phyloP scores from a whole-genome alignment of 2,797 vertebrate genomes.

The Pseudomugil gertrudae region DNA sequence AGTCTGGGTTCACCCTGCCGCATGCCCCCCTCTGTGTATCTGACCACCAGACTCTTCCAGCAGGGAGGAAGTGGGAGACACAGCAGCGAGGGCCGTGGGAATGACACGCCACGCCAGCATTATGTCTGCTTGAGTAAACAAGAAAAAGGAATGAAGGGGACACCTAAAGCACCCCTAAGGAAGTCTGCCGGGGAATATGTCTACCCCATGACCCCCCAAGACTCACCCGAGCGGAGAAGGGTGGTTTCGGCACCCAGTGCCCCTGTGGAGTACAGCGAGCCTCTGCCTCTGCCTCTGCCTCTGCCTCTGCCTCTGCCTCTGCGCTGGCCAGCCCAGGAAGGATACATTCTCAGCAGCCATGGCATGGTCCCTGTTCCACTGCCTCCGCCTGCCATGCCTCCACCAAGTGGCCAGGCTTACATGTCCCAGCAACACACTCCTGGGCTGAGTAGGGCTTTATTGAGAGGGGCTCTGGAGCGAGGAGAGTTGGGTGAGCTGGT shows the following conservation, averaged over 20 bases:
- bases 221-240: constrained; percentile 90
- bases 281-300: constrained; percentile 81
- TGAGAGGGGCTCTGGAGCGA: constrained; percentile 78
- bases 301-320: constrained; percentile 83
- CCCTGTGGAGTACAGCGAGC: constrained; percentile 83
- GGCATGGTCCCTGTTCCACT: constrained; percentile 71
- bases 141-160: constrained; percentile 74
- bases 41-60: constrained; percentile 85
- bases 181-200: constrained; percentile 89
- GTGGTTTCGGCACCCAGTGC: constrained; percentile 92
- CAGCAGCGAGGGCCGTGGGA: constrained; percentile 68
- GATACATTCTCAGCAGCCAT: constrained; percentile 89
- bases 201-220: constrained; percentile 89
- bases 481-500: constrained; percentile 83
- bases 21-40: constrained; percentile 84
- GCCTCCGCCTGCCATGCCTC: constrained; percentile 68
- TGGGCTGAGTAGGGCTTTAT: constrained; percentile 70
- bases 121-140: constrained; percentile 86
- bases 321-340: constrained; percentile 87
- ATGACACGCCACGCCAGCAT: constrained; percentile 81
- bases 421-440: constrained; percentile 75
- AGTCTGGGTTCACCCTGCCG: constrained; percentile 83
- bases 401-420: constrained; percentile 66
- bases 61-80: constrained; percentile 74
- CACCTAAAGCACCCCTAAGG: constrained; percentile 78